Base-by-base conservation (phyloP, 2,888 invertebrate species). In the Cloeon dipterum region DNA sequence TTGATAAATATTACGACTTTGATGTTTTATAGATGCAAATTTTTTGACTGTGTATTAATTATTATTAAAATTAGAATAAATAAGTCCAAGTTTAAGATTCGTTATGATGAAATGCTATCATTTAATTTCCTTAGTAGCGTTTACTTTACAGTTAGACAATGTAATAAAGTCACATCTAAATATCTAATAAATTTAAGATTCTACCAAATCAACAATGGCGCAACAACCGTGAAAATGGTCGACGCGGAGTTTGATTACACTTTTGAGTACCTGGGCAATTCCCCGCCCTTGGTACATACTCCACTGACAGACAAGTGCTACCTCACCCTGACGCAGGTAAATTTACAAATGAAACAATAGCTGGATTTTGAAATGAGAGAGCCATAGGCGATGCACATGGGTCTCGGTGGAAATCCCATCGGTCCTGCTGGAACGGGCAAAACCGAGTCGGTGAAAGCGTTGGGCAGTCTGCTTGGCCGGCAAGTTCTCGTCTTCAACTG, bases 351-450 rank as follows among this genome's bases (percentile, higher is more conserved):
- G 11, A 8, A 16, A 29, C n/a, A 11, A 29, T 14, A 7, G 14
- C 29, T 10, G 5, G 7, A 10, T 5, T 34, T 34, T 32, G 21
- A 21, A 21, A 40, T 39, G 26, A 36, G 36, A 36, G 45, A 26
- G 32, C 59, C 52, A 32, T 53, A 74, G 72, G 86, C 89, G 3
- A 76, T 96, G 70, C 77, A 82, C 50, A 74, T 96, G 58, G 96
- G 96, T 1, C 65, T 96, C 46, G 94, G 96, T 39, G 98, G 96
- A 7, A 98, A 98, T 61, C 96, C 96, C 0, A 96, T 94, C 49
- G 98, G 98, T 1, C 96, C 96, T 2, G 98, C 98, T 16, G 98
- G 98, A 38, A 98, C 96, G 1, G 96, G 96, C 0, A 98, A 98
- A 62, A 98, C 96, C 0, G 96, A 98, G 57, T 91, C 93, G 17